Base-by-base conservation (phyloP, 2,888 invertebrate species). In the Leptura quadrifasciata region DNA sequence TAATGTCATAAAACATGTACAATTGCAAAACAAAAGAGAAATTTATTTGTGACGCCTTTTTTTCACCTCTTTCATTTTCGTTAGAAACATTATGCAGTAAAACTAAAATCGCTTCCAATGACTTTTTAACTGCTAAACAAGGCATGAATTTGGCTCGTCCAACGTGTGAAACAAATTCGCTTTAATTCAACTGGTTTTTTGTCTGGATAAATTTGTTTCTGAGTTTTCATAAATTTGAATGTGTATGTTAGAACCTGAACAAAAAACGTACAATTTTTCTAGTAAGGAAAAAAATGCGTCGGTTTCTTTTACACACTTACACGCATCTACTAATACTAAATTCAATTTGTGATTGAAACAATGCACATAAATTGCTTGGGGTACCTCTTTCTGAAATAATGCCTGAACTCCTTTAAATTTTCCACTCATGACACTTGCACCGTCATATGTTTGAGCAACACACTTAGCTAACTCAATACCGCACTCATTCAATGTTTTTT, bases 21-120 rank as follows among this genome's bases (percentile, higher is more conserved):
- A 54, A 54, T 54, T 54, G 54, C 54, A 54, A 54, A 54, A 54
- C 18, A 54, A 54, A 54, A 54, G 54, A 54, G 54, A 54, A 54
- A 54, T 54, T 54, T 54, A 54, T 54, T 54, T 54, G 54, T 54
- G 54, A 54, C 54, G n/a, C 4, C 52, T 52, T 54, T 54, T n/a
- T n/a, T n/a, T 54, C 6, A 1, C 54, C 54, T 54, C 54, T 52
- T 52, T 52, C 52, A 52, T 52, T 52, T 52, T 52, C 15, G 52
- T 52, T 52, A n/a, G 52, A 52, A 52, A 52, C 52, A 52, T 52
- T 52, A 52, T 52, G 52, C 52, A 52, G 52, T 52, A n/a, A 52
- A 52, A 54, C 54, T 54, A 54, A 54, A 17, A 54, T 54, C 2
- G 55, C 55, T 55, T 55, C 55, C 9, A 55, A 20, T 55, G 55